Base-by-base conservation (phyloP, 2,888 invertebrate genomes). In the Rhamnusium bicolor region DNA sequence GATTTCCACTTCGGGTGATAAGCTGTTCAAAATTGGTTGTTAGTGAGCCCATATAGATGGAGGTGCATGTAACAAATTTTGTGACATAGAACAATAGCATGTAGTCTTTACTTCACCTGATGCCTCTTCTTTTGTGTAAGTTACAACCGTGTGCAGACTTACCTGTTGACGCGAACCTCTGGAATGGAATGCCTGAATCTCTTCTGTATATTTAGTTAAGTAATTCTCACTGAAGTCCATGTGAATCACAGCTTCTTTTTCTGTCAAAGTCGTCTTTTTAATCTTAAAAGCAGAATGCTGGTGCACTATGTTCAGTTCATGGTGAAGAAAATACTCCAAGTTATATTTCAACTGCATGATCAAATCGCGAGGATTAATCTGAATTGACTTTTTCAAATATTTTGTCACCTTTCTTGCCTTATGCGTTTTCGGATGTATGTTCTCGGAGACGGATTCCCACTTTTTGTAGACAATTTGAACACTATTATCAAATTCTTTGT, bases 21-120 rank as follows among this genome's bases (percentile, higher is more conserved):
- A 19, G 27, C 3, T 19, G 32, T 69, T 54, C 16, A 72, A 29
- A 54, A 84, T 71, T 69, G 81, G 81, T 10, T 71, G 67, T 32
- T 86, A 61, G 70, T 84, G 82, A n/a, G 81, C 79, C 83, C 83
- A 83, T 56, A 86, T 81, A 16, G 83, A 82, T 21, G 73, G 63
- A 21, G 85, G 80, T 54, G 76, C 76, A 77, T 86, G 84, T 10
- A 79, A 71, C 6, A 80, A 53, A 69, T 75, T 78, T 62, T 79
- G 73, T 19, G 81, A 84, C 6, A 85, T 68, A 24, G 80, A 73
- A 47, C 78, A 74, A 47, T 49, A 40, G 21, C 40, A 56, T 60
- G 14, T 69, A 21, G 60, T 54, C 27, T 66, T 29, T 53, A 32
- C 32, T 53, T 66, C 66, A 53, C 46, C n/a, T 46, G 46, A 46